A percentile compares a stretch with the other conserved stretches of the same genome.
phyloP scores from a whole-genome alignment of 2,113 vertebrate genomes.

The Perognathus longimembris region DNA sequence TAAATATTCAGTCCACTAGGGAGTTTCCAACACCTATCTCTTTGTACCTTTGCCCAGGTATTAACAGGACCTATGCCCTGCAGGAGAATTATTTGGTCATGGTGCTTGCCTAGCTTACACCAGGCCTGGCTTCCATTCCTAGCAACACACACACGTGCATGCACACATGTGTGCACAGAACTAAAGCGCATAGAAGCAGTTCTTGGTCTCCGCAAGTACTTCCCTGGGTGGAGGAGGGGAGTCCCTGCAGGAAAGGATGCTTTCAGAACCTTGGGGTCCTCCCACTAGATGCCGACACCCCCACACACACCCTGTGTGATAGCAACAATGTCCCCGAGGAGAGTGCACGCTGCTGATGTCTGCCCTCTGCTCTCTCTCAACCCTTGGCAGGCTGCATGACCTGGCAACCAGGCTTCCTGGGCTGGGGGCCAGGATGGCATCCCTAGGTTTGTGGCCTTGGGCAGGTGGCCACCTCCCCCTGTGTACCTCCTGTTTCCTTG shows the following conservation, averaged over 20 bases:
- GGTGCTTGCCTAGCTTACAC: neutral
- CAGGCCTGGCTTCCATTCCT: too few relatives aligned
- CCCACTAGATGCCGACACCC: neutral
- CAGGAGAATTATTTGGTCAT: too few relatives aligned
- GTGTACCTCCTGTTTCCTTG: neutral
- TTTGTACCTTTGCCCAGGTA: neutral
- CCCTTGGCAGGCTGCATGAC: too few relatives aligned
- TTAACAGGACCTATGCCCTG: too few relatives aligned
- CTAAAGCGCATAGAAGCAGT: neutral
- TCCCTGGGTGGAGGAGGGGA: neutral
- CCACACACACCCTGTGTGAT: too few relatives aligned
- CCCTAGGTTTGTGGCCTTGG: neutral
- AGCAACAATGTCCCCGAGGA: neutral
- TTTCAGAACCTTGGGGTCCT: too few relatives aligned
- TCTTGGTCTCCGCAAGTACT: rapidly evolving
- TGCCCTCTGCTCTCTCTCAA: neutral
- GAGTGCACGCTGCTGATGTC: too few relatives aligned
- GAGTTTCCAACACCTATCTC: rapidly evolving
- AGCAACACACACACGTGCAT: neutral
- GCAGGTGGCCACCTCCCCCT: neutral
- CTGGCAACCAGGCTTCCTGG: neutral
- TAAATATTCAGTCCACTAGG: rapidly evolving
- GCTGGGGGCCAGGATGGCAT: neutral
- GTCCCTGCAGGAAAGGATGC: neutral
- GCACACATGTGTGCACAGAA: neutral